Evolutionary conservation across 2,888 invertebrate genomes (phyloP).

Genomic region (Eristalis arbustorum): DNA sequence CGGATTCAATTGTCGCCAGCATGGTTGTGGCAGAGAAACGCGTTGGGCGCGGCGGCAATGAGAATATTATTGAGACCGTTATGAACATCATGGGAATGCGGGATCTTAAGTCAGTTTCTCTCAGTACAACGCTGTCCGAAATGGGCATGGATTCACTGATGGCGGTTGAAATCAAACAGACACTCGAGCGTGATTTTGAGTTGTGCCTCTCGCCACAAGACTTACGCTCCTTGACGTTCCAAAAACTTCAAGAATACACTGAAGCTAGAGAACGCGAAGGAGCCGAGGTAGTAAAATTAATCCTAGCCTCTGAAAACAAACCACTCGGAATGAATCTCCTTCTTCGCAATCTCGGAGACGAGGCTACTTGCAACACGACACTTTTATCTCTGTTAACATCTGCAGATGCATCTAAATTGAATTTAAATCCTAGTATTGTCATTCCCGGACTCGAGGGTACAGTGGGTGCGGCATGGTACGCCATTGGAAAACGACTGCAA

Average conservation of each 20-base stretch:
- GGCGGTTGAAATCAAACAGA: constrained; percentile 97
- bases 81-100: constrained; percentile 85
- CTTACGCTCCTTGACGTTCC: constrained; percentile 89
- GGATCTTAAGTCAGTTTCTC: constrained; percentile 86
- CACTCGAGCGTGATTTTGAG: constrained; percentile 93
- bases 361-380: constrained; percentile 81
- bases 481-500: constrained; percentile 74
- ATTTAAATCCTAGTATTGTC: constrained; percentile 78
- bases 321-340: constrained; percentile 82
- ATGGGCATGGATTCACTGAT: constrained; percentile 98
- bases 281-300: constrained; percentile 75
- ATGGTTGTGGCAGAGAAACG: constrained; percentile 94
- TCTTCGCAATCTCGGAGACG: constrained; percentile 84
- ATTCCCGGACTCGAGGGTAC: constrained; percentile 87
- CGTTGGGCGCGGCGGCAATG: constrained; percentile 83
- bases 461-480: constrained; percentile 80
- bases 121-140: constrained; percentile 89
- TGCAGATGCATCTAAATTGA: constrained; percentile 72
- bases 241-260: constrained; percentile 77
- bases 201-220: constrained; percentile 92
- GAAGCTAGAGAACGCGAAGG: constrained; percentile 74
- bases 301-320: constrained; percentile 75
- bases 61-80: constrained; percentile 87
- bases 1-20: constrained; percentile 87
- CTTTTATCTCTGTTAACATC: constrained; percentile 82